Conservation (phyloP, 2,888 invertebrate genomes). For the Polietes domitor region DNA sequence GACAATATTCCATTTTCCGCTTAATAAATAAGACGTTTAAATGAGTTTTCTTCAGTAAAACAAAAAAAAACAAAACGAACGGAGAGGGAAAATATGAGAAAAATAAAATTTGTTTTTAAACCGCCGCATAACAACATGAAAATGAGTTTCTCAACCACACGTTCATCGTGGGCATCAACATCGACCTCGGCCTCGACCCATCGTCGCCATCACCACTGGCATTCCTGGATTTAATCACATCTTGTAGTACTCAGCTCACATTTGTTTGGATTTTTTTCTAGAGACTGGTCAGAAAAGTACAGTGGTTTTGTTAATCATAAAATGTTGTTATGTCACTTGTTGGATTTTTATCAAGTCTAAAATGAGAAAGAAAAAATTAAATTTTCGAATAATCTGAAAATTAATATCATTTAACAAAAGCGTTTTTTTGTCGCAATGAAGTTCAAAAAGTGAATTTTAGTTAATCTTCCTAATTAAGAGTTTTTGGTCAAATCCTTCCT, state of each 20-base stretch:
- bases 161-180: neutral
- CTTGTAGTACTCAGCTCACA: neutral
- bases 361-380: no score
- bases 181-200: neutral
- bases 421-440: no score
- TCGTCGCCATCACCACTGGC: neutral
- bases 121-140: conserved; percentile 8
- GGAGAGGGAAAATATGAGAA: neutral
- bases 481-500: no score
- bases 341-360: no score
- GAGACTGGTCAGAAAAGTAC: neutral
- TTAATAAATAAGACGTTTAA: neutral
- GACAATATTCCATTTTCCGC: neutral
- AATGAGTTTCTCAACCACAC: neutral
- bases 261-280: neutral
- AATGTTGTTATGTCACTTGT: no score
- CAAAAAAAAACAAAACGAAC: neutral
- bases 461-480: no score
- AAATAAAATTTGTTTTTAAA: neutral
- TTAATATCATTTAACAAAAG: no score
- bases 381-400: no score
- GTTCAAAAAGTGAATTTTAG: no score
- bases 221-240: conserved; percentile 5
- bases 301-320: neutral
- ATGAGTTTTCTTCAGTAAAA: neutral